These are phyloP conservation scores for Apodemus agrarius DNA, from an alignment of 2,797 vertebrate genomes.

Conservation along the genomic window DNA sequence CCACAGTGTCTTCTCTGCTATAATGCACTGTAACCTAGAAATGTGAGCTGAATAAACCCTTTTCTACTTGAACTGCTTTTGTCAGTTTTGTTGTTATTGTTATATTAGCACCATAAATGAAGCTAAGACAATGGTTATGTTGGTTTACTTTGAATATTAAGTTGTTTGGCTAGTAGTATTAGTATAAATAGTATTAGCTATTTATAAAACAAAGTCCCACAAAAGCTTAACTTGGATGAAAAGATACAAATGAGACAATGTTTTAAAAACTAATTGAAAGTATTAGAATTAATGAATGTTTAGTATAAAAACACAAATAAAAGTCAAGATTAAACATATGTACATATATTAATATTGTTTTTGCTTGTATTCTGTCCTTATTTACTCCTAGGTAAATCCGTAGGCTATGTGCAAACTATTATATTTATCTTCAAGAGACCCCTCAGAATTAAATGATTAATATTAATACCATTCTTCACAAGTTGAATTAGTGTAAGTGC, in stretches of 20 bases:
- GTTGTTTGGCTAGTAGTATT: background rate
- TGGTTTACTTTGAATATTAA: constrained; percentile 49
- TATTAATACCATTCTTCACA: background rate
- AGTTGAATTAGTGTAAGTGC: background rate
- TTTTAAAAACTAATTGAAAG: constrained; percentile 33
- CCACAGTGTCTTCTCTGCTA: background rate
- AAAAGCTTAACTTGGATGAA: constrained; percentile 2
- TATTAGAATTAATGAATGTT: background rate
- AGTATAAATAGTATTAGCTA: background rate
- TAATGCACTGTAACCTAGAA: background rate
- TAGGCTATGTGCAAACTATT: background rate
- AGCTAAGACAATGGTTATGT: background rate
- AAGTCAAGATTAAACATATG: background rate
- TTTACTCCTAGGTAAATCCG: constrained; percentile 7
- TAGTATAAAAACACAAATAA: background rate
- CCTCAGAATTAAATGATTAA: background rate
- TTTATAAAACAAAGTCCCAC: background rate
- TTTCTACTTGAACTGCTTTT: background rate
- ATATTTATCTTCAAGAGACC: background rate
- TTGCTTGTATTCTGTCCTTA: background rate
- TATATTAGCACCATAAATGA: background rate
- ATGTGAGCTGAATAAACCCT: background rate
- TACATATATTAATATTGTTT: background rate
- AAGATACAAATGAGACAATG: background rate
- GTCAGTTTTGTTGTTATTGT: background rate